Percentiles rank a stretch among this genome's conserved stretches.
These are phyloP conservation scores for Crotalus tigris DNA, from an alignment of 2,113 vertebrate species.

Conservation along the genomic window DNA sequence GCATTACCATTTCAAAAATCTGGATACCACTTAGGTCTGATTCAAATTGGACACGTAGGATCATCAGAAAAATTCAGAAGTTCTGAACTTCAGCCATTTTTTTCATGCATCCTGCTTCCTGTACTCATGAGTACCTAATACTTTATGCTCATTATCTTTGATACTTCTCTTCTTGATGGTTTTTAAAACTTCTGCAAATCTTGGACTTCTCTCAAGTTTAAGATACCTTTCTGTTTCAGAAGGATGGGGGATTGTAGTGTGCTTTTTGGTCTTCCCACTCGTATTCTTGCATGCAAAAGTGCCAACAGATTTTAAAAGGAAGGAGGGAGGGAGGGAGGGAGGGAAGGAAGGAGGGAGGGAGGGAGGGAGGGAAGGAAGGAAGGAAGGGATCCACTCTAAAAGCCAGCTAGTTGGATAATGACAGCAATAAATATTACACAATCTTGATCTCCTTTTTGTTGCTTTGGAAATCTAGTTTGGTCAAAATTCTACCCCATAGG, in stretches of 20 bases:
- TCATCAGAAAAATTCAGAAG: neutral
- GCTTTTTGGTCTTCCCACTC: neutral
- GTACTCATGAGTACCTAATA: neutral
- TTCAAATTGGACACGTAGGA: neutral
- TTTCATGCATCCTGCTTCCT: neutral
- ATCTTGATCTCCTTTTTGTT: neutral
- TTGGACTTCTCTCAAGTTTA: neutral
- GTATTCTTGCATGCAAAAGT: neutral
- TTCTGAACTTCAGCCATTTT: neutral
- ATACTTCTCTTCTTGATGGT: neutral
- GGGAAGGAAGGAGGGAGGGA: fast-evolving
- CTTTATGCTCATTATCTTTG: neutral
- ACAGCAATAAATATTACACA: neutral
- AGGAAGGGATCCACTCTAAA: neutral
- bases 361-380: fast-evolving
- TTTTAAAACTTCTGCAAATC: neutral
- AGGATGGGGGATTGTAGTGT: neutral
- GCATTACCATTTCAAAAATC: neutral
- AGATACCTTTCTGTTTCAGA: neutral
- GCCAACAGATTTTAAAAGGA: neutral
- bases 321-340: fast-evolving
- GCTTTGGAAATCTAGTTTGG: neutral
- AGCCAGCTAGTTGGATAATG: neutral
- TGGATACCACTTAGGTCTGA: neutral
- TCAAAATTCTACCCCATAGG: neutral